Conservation (phyloP, 2,113 vertebrate species). For the Grus americana region DNA sequence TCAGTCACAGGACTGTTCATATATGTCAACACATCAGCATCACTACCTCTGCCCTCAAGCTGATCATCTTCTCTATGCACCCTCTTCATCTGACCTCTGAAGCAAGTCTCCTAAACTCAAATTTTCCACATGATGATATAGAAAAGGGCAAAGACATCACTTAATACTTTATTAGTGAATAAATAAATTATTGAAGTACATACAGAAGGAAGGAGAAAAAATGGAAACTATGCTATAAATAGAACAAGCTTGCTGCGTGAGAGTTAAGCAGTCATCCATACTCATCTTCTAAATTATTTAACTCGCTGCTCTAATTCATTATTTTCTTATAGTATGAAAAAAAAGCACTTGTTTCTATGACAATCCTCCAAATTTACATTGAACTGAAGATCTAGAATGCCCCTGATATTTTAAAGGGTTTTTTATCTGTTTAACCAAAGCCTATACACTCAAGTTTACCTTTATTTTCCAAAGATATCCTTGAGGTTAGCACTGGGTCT, state of each 20-base stretch:
- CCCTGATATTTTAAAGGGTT: not conserved
- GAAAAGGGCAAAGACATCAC: not conserved
- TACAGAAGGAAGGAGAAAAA: not conserved
- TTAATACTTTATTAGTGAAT: not conserved
- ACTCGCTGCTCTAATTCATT: not conserved
- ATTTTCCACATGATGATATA: not conserved
- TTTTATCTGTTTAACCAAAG: not conserved
- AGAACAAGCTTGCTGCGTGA: not conserved
- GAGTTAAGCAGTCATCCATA: not conserved
- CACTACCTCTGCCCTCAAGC: not conserved
- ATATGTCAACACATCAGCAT: not conserved
- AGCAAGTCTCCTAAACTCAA: not conserved
- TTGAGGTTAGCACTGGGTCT: not conserved
- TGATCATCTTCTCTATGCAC: not conserved
- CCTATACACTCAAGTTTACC: not conserved
- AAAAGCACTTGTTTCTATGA: not conserved
- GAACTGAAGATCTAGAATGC: not conserved
- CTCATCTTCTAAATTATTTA: slow-evolving; percentile 48
- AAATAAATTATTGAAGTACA: slow-evolving; percentile 33
- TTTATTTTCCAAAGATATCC: not conserved
- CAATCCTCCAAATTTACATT: not conserved
- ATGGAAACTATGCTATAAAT: not conserved
- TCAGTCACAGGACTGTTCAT: not conserved
- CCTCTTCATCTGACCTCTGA: not conserved
- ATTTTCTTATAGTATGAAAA: not conserved